phyloP scores from a whole-genome alignment of 53 echinoderm and acorn worm genomes.

The Mesocentrotus franciscanus region DNA sequence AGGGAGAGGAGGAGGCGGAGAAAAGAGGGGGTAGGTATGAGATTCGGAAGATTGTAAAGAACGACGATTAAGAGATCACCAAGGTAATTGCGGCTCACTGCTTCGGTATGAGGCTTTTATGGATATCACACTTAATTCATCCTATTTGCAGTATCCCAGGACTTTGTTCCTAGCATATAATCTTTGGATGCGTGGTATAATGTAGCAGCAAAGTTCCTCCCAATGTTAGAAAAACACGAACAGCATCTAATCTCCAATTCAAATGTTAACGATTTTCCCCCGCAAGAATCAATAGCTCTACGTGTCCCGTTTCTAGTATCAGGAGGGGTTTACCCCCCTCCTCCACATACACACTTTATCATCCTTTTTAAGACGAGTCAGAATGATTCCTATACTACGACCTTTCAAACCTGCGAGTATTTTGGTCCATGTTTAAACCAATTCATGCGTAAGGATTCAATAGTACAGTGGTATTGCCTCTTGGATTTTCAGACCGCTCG shows the following conservation, averaged over 20 bases:
- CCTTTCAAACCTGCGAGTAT: background rate
- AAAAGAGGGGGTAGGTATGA: background rate
- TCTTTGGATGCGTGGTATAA: background rate
- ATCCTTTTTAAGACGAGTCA: background rate
- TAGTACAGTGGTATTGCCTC: background rate
- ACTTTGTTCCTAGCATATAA: too few relatives aligned
- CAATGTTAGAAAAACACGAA: background rate
- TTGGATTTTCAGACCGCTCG: too few relatives aligned
- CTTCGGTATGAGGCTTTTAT: too few relatives aligned
- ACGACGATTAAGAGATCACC: background rate
- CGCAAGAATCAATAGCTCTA: background rate
- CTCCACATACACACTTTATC: background rate
- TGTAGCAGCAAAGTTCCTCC: background rate
- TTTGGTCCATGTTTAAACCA: background rate
- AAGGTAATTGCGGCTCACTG: background rate
- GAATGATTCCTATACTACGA: background rate
- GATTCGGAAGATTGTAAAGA: background rate
- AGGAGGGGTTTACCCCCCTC: background rate
- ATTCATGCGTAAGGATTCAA: background rate
- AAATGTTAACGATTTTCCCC: slow-evolving; percentile 36
- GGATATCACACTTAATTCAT: too few relatives aligned
- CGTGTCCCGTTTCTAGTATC: background rate
- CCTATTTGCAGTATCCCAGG: too few relatives aligned
- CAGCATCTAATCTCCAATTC: slow-evolving; percentile 45
- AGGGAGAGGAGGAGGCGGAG: background rate